phyloP scores from a whole-genome alignment of 2,888 invertebrate genomes.

The Drosophila putrida region DNA sequence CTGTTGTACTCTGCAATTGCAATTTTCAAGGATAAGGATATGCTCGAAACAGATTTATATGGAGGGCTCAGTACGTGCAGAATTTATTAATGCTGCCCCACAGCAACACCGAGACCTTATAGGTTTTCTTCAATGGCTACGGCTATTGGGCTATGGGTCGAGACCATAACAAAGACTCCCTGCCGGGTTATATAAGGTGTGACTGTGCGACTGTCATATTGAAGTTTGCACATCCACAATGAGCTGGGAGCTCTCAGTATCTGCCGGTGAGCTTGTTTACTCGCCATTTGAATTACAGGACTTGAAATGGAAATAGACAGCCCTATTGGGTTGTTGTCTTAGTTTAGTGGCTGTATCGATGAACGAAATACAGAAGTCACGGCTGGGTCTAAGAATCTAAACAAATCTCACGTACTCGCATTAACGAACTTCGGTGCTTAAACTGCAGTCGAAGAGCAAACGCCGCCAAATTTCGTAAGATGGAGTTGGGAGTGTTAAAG shows the following conservation, averaged over 20 bases:
- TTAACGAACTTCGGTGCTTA: conserved; percentile 75
- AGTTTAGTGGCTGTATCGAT: conserved; percentile 23
- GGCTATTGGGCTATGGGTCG: conserved; percentile 8
- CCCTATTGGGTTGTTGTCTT: conserved; percentile 14
- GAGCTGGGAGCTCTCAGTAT: conserved; percentile 22
- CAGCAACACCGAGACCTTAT: conserved; percentile 24
- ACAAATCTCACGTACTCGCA: conserved; percentile 74
- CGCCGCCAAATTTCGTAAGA: conserved; percentile 30
- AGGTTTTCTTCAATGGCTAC: conserved; percentile 22
- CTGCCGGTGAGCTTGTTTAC: conserved; percentile 8
- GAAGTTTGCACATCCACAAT: conserved; percentile 66
- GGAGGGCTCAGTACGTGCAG: conserved; percentile 72
- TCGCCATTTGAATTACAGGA: conserved; percentile 56
- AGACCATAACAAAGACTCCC: conserved; percentile 46
- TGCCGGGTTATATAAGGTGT: conserved; percentile 66
- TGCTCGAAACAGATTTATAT: conserved; percentile 77
- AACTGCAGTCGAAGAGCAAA: conserved; percentile 73
- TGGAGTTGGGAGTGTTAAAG: conserved; percentile 24
- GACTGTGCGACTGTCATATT: conserved; percentile 43
- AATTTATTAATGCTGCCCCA: conserved; percentile 73
- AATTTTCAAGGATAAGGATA: conserved; percentile 81
- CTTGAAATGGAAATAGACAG: conserved; percentile 51
- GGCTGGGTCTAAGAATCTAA: conserved; percentile 42
- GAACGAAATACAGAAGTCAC: neutral
- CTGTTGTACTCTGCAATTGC: conserved; percentile 67